Conservation (phyloP, 2,113 vertebrate genomes). For the Forbesichthys papilliferus region DNA sequence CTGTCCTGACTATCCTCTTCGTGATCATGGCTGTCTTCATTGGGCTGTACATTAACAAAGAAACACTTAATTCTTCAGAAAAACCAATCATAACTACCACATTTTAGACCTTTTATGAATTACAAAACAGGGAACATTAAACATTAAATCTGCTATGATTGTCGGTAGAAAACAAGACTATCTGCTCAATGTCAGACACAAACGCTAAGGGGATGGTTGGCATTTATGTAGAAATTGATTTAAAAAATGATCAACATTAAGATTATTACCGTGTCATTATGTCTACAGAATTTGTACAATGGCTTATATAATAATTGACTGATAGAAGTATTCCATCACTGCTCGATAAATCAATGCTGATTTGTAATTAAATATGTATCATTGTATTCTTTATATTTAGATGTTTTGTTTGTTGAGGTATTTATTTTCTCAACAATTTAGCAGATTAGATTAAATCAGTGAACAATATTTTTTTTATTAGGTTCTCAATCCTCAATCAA, state of each 20-base stretch:
- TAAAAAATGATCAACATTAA: constrained; percentile 17
- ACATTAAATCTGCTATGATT: constrained; percentile 10
- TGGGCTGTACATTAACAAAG: background rate
- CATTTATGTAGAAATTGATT: background rate
- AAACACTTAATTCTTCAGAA: constrained; percentile 6
- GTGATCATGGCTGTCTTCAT: constrained; percentile 38
- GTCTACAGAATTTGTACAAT: constrained; percentile 19
- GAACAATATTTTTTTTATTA: background rate
- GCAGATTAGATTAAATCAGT: background rate
- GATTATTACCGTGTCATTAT: constrained; percentile 8
- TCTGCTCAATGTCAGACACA: constrained; percentile 8
- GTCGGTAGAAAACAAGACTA: background rate
- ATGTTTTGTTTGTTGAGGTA: background rate
- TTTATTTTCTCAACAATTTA: background rate
- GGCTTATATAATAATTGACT: constrained; percentile 31
- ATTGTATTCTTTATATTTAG: constrained; percentile 4
- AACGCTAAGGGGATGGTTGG: constrained; percentile 8
- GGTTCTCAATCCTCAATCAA: background rate
- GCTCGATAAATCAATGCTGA: background rate
- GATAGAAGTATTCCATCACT: constrained; percentile 12
- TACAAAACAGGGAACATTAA: no score
- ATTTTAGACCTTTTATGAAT: background rate
- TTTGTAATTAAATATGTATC: constrained; percentile 21
- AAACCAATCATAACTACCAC: constrained; percentile 7
- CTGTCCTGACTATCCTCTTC: constrained; percentile 46